Base-by-base conservation (phyloP, 1,140 invertebrate species). In the Drosophila ironensis region DNA sequence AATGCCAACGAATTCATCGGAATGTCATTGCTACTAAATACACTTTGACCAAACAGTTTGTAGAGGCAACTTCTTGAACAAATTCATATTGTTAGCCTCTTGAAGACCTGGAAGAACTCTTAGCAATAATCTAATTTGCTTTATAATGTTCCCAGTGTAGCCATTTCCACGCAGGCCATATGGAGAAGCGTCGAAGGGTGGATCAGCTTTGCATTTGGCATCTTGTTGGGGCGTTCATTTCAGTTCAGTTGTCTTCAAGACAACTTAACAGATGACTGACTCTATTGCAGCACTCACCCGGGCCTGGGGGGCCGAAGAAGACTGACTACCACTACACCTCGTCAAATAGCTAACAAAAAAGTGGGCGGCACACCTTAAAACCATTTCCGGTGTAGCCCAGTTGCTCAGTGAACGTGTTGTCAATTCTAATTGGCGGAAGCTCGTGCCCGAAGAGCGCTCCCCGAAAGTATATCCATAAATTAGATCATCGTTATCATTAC, bases 391-490 rank as follows among this genome's bases (percentile, higher is more conserved):
- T 86, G 80, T 86, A 86, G 52, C 56, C 80, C 80, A 86, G 75
- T 86, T 86, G 80, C 74, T 86, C 80, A 86, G 48, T 75, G 81
- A 56, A 47, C 71, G 50, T 53, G 67, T 56, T 86, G 80, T 86
- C 80, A 86, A 80, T 86, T 86, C 74, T 75, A 86, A 86, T 80
- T 86, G 77, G 72, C 80, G 80, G 77, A 84, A 86, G 53, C 71
- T 60, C 30, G 30, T 35, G 30, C 33, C 14, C 30, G 12, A 33
- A 4, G 12, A 33, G 4, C n/a, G 12, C 33, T 86, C 66, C 74
- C 16, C 61, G 46, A 74, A 68, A n/a, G n/a, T n/a, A n/a, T 53
- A 73, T 80, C 68, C 74, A 86, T 84, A 86, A 82, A 82, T 82
- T 84, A 82, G 78, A 82, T 82, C 78, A 82, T 86, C 80, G 68